A percentile compares a stretch with the other conserved stretches of the same genome.
These are phyloP conservation scores for Gallinago nigripennis DNA, from an alignment of 2,797 vertebrate genomes.

Conservation along the genomic window DNA sequence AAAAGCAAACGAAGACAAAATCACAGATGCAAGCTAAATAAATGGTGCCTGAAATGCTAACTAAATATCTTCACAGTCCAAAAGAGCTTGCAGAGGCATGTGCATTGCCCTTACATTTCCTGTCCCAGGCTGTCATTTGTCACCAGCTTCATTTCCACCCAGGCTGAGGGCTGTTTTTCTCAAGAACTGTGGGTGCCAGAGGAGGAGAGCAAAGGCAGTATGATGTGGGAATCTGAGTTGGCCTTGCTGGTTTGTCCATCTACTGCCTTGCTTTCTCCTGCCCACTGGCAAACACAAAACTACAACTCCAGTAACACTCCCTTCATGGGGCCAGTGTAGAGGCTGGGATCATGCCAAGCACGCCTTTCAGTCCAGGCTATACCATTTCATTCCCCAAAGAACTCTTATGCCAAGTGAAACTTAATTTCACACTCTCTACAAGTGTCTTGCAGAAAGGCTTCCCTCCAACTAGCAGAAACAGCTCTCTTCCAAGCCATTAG, in stretches of 20 bases:
- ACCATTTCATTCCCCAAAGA: background rate
- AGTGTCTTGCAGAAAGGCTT: background rate
- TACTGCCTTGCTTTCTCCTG: background rate
- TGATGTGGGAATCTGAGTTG: background rate
- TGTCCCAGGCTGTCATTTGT: background rate
- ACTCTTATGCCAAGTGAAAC: background rate
- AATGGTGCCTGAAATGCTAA: constrained; percentile 6
- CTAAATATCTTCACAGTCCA: constrained; percentile 4
- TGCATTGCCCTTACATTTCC: background rate
- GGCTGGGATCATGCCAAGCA: background rate
- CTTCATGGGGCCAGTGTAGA: background rate
- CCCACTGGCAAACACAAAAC: background rate
- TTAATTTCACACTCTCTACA: background rate
- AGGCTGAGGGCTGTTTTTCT: background rate
- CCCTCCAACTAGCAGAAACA: background rate
- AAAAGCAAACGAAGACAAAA: background rate
- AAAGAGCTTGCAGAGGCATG: background rate
- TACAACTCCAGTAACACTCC: background rate
- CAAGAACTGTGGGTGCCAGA: background rate
- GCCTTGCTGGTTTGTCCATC: background rate
- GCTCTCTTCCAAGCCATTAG: background rate
- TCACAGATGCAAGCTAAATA: background rate
- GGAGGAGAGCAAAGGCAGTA: background rate
- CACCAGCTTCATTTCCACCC: background rate
- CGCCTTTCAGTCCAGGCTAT: background rate